Base-by-base conservation (phyloP, 2,113 vertebrate species). In the Spea multiplicata region DNA sequence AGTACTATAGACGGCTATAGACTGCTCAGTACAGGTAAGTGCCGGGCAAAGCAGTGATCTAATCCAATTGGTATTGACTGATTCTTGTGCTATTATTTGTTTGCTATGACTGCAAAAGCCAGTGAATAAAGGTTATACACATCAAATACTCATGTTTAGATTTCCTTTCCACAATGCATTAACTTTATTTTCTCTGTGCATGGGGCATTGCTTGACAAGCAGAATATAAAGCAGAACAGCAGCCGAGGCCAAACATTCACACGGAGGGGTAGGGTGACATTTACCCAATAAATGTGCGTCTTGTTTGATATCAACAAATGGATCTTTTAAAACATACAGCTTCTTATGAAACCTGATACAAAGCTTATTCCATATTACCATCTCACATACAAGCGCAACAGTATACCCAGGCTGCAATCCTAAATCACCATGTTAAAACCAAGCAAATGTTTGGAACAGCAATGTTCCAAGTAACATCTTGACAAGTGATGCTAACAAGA, bases 281-380 rank as follows among this genome's bases (percentile, higher is more conserved):
- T 44, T 16, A 71, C 16, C 5, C 30, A 53, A 64, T 78, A 70
- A 78, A 78, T 78, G 68, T 71, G 5, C 13, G 9, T 46, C 76
- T 77, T 78, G 76, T 78, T 78, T 71, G 13, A 52, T 71, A 78
- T 78, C 68, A 64, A 53, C 68, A 71, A 49, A 71, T 78, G 55
- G 76, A 64, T 78, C 76, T 78, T 61, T 30, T 30, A 30, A 30
- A 30, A 2, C 30, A 30, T 30, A 30, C 30, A 30, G 30, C 30
- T 30, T 30, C 30, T 30, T 30, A 30, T 30, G 30, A 30, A 30
- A 30, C 30, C 30, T 30, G 30, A 30, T 30, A 30, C 30, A 30
- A 30, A 30, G 30, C 30, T 30, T 30, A 30, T 30, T 30, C 30
- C 30, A 30, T 30, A 30, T 30, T 30, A 30, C 30, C 30, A 30